A percentile compares a stretch with the other conserved stretches of the same genome.
These are phyloP conservation scores for Chrysolina americana DNA, from an alignment of 2,888 invertebrate genomes.

Conservation along the genomic window DNA sequence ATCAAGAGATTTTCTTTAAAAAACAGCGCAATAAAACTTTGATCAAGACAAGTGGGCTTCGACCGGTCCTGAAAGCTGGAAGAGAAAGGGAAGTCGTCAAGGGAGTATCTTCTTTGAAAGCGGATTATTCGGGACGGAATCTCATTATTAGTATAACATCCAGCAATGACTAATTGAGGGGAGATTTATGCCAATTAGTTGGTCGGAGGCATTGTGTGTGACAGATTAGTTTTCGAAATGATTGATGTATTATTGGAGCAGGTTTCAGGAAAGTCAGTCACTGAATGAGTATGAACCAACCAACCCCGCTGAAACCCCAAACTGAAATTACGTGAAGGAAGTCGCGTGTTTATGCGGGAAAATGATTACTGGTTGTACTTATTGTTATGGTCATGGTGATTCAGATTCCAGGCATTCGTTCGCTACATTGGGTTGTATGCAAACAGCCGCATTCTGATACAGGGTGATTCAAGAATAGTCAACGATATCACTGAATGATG, in stretches of 20 bases:
- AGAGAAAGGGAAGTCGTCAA: conserved; percentile 47
- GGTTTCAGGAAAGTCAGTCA: conserved; percentile 17
- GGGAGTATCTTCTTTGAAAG: conserved; percentile 49
- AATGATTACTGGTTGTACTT: not conserved
- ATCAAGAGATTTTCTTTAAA: too few relatives aligned
- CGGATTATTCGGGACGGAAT: conserved; percentile 50
- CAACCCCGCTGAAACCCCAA: not conserved
- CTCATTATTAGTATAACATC: conserved; percentile 53
- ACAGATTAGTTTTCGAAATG: conserved; percentile 37
- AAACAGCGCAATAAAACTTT: not conserved
- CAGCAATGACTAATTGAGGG: conserved; percentile 55
- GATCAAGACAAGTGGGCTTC: not conserved
- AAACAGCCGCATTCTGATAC: not conserved
- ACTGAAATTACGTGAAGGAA: not conserved
- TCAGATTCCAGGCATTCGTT: not conserved
- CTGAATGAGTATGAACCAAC: not conserved
- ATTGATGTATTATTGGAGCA: conserved; percentile 37
- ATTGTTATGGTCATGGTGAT: not conserved
- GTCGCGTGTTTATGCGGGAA: conserved; percentile 19
- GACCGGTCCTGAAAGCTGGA: conserved; percentile 22
- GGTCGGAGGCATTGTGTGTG: conserved; percentile 37
- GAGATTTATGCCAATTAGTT: conserved; percentile 52
- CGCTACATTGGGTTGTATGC: not conserved
- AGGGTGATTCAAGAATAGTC: too few relatives aligned
- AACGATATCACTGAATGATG: too few relatives aligned